These are phyloP conservation scores for Hybognathus amarus DNA, from an alignment of 2,797 vertebrate species.

Conservation along the genomic window DNA sequence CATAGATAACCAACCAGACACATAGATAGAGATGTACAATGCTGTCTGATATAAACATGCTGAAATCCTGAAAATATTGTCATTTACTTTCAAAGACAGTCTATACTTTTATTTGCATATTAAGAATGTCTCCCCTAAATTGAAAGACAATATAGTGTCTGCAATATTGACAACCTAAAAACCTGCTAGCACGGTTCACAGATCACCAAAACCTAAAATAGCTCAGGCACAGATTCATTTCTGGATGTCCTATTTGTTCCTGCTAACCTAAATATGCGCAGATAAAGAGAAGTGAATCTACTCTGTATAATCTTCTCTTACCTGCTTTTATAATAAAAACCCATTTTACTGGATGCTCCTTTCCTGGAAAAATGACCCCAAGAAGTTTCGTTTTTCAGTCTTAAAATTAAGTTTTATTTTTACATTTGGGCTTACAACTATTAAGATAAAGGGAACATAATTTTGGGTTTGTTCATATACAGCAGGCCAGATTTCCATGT, in stretches of 20 bases:
- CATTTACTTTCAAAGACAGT: not conserved
- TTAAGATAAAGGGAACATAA: conserved; percentile 38
- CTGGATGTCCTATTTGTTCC: conserved; percentile 24
- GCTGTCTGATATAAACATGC: no score
- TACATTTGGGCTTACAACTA: conserved; percentile 42
- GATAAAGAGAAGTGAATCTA: not conserved
- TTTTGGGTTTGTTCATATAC: conserved; percentile 39
- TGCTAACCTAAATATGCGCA: not conserved
- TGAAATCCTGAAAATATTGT: no score
- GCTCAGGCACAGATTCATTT: conserved; percentile 11
- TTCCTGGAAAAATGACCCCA: not conserved
- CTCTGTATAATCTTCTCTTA: not conserved
- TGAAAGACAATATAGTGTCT: no score
- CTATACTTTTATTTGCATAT: not conserved
- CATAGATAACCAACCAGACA: not conserved
- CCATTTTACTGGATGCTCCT: not conserved
- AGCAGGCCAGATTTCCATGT: conserved; percentile 43
- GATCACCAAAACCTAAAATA: conserved; percentile 20
- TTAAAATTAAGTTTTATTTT: conserved; percentile 45
- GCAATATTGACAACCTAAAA: not conserved
- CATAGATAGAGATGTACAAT: not conserved
- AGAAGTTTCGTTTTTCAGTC: not conserved
- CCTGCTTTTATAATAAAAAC: not conserved
- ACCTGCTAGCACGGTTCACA: not conserved
- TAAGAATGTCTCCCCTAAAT: not conserved